Base-by-base conservation (phyloP, 2,888 invertebrate species). In the Drosophila histrio region DNA sequence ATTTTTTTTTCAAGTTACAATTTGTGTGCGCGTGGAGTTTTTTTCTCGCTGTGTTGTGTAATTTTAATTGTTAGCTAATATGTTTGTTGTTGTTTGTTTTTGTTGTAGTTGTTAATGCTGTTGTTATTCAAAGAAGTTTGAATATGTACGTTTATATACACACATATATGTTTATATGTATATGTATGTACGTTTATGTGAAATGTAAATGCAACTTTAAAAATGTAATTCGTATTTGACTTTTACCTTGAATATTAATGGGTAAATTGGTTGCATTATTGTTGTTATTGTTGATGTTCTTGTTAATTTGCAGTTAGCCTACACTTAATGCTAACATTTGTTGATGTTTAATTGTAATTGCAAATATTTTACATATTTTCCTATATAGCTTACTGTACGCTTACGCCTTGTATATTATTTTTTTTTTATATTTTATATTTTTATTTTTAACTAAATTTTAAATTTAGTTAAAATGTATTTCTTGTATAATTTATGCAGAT, bases 201-300 rank as follows among this genome's bases (percentile, higher is more conserved):
- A 74, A 82, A 83, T 83, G 82, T 83, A 83, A 82, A 82, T 82
- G 88, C 82, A 82, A 85, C 60, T 50, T 66, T 70, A 72, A 53
- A 74, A 72, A 69, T 74, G 69, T 68, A 74, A 68, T 79, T 66
- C 63, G 53, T 34, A 53, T 59, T 78, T 65, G 52, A 65, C 80
- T 71, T 73, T 77, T 79, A 83, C 79, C 56, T 79, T 56, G 72
- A 85, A 75, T 87, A 79, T 68, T 76, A 54, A 79, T 81, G 72
- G 63, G 66, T 68, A 81, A 85, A 67, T 50, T 50, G 30, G 28
- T 46, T 63, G 30, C 32, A 17, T 38, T 52, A 28, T 43, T 58
- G 38, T 56, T 54, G 17, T 28, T 58, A 7, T 44, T 59, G 28
- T 39, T 53, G 26, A 21, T 22, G 13, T 53, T 56, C 13, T 60